A percentile compares a stretch with the other conserved stretches of the same genome.
Evolutionary conservation across 37 sponge, comb jelly and placozoan genomes (phyloP).

Genomic region (Theonella swinhoei): DNA sequence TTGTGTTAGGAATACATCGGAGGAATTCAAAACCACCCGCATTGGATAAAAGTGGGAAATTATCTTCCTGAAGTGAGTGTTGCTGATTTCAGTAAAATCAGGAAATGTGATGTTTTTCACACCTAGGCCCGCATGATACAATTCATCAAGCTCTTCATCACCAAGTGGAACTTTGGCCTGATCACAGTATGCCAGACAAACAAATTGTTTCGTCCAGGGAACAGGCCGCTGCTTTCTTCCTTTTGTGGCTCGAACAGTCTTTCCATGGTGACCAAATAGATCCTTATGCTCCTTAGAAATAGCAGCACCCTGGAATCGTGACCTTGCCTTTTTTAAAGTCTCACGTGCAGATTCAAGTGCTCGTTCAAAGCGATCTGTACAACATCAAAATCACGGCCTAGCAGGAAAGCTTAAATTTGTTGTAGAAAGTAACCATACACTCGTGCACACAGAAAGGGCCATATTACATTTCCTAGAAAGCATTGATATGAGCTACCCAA

Average conservation of each 20-base stretch:
- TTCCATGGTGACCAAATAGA: neutral
- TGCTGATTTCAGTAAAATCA: neutral
- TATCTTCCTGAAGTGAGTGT: neutral
- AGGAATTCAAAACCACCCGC: neutral
- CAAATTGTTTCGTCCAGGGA: constrained; percentile 3
- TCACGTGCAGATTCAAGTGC: constrained; percentile 10
- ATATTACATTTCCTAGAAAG: no score
- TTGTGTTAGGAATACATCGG: constrained; percentile 4
- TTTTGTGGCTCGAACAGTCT: no score
- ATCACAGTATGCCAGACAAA: constrained; percentile 13
- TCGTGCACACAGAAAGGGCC: no score
- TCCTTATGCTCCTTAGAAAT: constrained; percentile 11
- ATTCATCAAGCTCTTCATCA: neutral
- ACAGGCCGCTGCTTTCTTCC: neutral
- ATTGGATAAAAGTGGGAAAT: neutral
- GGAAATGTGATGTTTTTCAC: neutral
- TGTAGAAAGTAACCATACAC: no score
- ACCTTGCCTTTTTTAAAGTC: neutral
- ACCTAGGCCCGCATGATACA: constrained; percentile 3
- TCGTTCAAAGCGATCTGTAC: neutral
- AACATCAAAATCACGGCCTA: no score
- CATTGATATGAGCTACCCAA: no score
- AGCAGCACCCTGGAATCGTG: neutral
- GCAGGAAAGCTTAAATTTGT: no score
- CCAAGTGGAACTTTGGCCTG: neutral